Conservation (phyloP, 2,888 invertebrate genomes). For the Horisme vitalbata region DNA sequence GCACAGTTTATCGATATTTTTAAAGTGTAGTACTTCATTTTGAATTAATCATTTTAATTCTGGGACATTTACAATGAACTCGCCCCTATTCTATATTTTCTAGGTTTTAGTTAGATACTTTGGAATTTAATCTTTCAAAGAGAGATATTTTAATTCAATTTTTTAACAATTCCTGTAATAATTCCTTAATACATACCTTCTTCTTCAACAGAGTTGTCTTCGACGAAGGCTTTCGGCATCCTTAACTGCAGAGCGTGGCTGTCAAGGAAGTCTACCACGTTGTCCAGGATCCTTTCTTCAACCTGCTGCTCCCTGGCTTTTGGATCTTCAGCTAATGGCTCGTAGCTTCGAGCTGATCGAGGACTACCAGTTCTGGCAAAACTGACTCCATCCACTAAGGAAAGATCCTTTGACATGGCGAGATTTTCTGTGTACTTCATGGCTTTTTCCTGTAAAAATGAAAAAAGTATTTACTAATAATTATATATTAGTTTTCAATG, state of each 20-base stretch:
- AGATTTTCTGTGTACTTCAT: constrained; percentile 75
- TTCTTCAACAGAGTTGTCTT: constrained; percentile 72
- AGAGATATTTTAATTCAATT: too few species aligned
- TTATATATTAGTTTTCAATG: too few species aligned
- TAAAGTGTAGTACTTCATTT: too few species aligned
- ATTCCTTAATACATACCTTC: constrained; percentile 64
- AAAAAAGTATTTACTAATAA: neutral
- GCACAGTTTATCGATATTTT: too few species aligned
- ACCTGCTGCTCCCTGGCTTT: constrained; percentile 67
- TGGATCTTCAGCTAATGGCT: constrained; percentile 68
- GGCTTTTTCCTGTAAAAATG: constrained; percentile 66
- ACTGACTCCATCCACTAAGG: constrained; percentile 65
- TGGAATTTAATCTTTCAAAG: too few species aligned
- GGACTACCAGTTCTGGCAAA: constrained; percentile 70
- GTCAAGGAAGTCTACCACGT: constrained; percentile 72
- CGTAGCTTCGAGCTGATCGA: constrained; percentile 71
- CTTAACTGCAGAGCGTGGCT: constrained; percentile 70
- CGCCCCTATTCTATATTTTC: too few species aligned
- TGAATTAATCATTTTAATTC: too few species aligned
- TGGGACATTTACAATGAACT: too few species aligned
- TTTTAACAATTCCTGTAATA: too few species aligned
- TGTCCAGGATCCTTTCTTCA: constrained; percentile 75
- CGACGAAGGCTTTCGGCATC: constrained; percentile 73
- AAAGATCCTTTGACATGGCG: constrained; percentile 68
- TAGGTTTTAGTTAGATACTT: too few species aligned